These are phyloP conservation scores for Mechanitis mazaeus DNA, from an alignment of 2,888 invertebrate genomes.

Conservation along the genomic window DNA sequence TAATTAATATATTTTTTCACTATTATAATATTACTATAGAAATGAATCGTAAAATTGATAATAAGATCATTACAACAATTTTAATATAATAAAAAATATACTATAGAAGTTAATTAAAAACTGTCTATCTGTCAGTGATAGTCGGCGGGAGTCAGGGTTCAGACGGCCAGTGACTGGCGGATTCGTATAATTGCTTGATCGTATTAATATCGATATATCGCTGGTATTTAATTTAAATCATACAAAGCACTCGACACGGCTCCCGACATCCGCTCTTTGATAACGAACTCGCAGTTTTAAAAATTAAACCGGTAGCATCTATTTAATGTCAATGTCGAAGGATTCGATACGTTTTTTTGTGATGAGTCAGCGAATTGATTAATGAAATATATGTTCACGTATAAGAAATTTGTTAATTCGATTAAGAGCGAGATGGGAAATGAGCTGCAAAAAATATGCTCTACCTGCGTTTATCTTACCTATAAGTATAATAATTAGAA, in stretches of 20 bases:
- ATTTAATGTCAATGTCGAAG: slow-evolving; percentile 44
- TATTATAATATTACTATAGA: neutral
- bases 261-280: slow-evolving; percentile 58
- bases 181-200: slow-evolving; percentile 61
- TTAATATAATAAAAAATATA: neutral
- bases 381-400: neutral
- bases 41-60: neutral
- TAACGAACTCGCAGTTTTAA: slow-evolving; percentile 55
- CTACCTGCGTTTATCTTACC: neutral
- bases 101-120: slow-evolving; percentile 3
- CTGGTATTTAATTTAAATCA: slow-evolving; percentile 69
- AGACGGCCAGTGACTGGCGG: slow-evolving; percentile 59
- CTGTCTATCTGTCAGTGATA: slow-evolving; percentile 5
- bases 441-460: neutral
- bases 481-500: neutral
- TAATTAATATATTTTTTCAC: too few species aligned
- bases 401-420: slow-evolving; percentile 1
- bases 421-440: neutral
- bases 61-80: slow-evolving; percentile 5
- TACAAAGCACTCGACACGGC: slow-evolving; percentile 69
- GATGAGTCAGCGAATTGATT: slow-evolving; percentile 17
- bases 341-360: slow-evolving; percentile 40
- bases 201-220: slow-evolving; percentile 54
- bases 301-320: slow-evolving; percentile 43
- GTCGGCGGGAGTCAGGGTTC: slow-evolving; percentile 9